Evolutionary conservation across 1,140 invertebrate genomes (phyloP).

Genomic region (Hycleus phaleratus): DNA sequence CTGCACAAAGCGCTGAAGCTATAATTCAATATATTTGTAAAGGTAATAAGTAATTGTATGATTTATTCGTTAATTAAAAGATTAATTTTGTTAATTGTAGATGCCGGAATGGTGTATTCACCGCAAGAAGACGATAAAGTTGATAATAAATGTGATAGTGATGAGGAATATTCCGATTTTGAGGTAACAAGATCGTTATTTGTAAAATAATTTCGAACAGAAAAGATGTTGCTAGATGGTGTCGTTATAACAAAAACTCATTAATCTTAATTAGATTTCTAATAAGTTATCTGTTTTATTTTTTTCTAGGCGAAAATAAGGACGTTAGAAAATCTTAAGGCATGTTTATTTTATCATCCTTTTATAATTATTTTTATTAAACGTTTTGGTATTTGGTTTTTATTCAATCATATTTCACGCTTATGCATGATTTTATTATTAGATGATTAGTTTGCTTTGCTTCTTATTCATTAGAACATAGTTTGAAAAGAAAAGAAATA

Average conservation of each 20-base stretch:
- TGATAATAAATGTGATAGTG: constrained; percentile 4
- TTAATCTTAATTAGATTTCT: constrained; percentile 4
- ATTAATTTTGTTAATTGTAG: constrained; percentile 14
- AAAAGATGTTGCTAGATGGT: background rate
- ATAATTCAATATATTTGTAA: constrained; percentile 60
- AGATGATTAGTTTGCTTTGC: constrained; percentile 15
- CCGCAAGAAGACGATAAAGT: constrained; percentile 8
- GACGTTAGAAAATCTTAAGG: constrained; percentile 54
- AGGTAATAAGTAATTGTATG: constrained; percentile 32
- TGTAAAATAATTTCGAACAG: background rate
- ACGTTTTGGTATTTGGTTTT: background rate
- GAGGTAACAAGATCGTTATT: background rate
- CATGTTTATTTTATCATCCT: constrained; percentile 46
- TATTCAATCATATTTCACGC: background rate
- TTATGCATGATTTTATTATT: background rate
- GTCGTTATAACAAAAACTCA: background rate
- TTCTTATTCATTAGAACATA: constrained; percentile 1
- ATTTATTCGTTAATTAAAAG: constrained; percentile 1
- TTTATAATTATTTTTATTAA: background rate
- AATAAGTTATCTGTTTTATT: constrained; percentile 36
- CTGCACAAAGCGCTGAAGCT: constrained; percentile 49
- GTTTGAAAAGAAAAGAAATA: no score
- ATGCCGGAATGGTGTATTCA: constrained; percentile 22
- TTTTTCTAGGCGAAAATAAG: constrained; percentile 51
- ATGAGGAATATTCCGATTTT: constrained; percentile 6